These are phyloP conservation scores for Apomyelois bistriatella DNA, from an alignment of 2,888 invertebrate species.

Conservation along the genomic window DNA sequence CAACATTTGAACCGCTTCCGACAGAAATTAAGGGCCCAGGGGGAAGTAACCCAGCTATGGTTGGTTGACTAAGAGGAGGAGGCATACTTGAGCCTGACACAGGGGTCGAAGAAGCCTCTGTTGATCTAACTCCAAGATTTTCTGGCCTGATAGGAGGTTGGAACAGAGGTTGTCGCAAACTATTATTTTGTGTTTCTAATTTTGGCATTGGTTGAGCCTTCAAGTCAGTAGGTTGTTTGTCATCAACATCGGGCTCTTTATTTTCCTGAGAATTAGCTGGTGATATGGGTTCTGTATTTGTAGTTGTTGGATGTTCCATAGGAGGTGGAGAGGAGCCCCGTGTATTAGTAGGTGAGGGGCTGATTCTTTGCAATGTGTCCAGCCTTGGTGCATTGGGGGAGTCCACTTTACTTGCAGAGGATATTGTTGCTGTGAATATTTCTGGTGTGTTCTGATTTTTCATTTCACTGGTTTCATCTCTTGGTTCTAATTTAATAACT, in stretches of 20 bases:
- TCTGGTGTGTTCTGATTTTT: conserved; percentile 72
- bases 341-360: conserved; percentile 66
- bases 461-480: conserved; percentile 69
- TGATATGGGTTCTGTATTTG: conserved; percentile 68
- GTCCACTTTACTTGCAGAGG: conserved; percentile 64
- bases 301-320: conserved; percentile 62
- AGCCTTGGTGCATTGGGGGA: conserved; percentile 64
- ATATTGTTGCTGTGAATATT: conserved; percentile 73
- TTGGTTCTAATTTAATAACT: conserved; percentile 73
- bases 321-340: conserved; percentile 64
- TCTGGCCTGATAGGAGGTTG: conserved; percentile 63
- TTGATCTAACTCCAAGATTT: conserved; percentile 60
- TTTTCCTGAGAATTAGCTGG: conserved; percentile 68
- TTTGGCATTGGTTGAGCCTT: conserved; percentile 64
- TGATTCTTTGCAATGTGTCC: conserved; percentile 66
- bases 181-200: conserved; percentile 46
- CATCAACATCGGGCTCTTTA: conserved; percentile 66
- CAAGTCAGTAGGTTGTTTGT: conserved; percentile 70
- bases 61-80: conserved; percentile 75
- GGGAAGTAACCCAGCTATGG: conserved; percentile 78
- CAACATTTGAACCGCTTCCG: conserved; percentile 77
- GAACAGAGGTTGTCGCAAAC: conserved; percentile 55
- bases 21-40: conserved; percentile 81
- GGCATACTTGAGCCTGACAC: conserved; percentile 65
- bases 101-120: conserved; percentile 52